These are phyloP conservation scores for Leucopternis melanops DNA, from an alignment of 2,113 vertebrate genomes.

Conservation along the genomic window DNA sequence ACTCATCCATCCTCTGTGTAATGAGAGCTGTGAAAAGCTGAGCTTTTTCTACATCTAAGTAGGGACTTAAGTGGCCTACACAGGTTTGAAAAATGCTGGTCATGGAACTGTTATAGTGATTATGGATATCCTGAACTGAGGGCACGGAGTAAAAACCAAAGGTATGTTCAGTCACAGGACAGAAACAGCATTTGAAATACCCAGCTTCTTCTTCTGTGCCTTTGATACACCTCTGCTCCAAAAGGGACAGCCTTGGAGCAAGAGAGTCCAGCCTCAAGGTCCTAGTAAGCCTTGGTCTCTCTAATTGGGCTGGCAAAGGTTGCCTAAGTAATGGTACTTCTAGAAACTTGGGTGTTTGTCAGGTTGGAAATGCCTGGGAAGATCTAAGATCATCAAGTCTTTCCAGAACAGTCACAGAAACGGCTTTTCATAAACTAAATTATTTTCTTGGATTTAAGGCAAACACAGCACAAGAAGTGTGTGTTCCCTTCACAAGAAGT, in stretches of 20 bases:
- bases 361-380: background rate
- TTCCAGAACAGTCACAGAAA: background rate
- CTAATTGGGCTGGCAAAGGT: background rate
- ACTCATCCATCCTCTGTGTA: background rate
- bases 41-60: background rate
- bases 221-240: background rate
- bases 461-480: background rate
- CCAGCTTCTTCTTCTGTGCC: background rate
- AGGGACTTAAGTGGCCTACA: background rate
- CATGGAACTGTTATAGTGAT: background rate
- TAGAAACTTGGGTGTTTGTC: background rate
- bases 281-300: background rate
- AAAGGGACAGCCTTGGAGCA: background rate
- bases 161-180: background rate
- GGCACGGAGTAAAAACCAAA: background rate
- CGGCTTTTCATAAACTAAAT: background rate
- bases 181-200: background rate
- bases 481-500: background rate
- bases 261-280: background rate
- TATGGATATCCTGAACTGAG: background rate
- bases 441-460: background rate
- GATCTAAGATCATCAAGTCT: background rate
- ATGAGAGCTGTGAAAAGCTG: background rate
- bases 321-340: background rate
- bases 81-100: background rate